Percentiles rank a stretch among this genome's conserved stretches.
Conservation (phyloP, 1,140 invertebrate genomes). For the Calephelis virginiensis region DNA sequence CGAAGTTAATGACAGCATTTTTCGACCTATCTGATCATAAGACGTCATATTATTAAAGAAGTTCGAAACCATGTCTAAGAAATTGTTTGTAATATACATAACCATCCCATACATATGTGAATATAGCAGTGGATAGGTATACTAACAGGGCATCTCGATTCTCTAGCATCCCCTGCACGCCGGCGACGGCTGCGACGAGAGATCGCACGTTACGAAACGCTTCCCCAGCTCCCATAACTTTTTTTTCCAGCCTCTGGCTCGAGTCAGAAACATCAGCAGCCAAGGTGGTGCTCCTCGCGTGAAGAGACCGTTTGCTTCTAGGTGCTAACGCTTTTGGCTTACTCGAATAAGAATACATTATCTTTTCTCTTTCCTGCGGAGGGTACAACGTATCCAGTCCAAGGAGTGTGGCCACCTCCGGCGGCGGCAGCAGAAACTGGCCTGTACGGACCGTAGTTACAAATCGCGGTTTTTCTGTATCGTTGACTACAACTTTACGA, state of each 20-base stretch:
- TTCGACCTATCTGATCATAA: too few relatives aligned
- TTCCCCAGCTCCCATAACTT: constrained; percentile 27
- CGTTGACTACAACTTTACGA: constrained; percentile 24
- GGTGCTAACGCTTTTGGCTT: constrained; percentile 76
- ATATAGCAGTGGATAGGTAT: background rate
- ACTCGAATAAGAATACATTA: constrained; percentile 81
- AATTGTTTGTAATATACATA: background rate
- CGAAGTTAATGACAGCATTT: too few relatives aligned
- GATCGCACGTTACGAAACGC: constrained; percentile 52
- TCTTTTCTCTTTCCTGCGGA: constrained; percentile 53
- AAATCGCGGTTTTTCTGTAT: constrained; percentile 79
- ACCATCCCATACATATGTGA: background rate
- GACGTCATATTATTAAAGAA: too few relatives aligned
- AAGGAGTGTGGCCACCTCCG: constrained; percentile 83
- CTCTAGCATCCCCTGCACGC: constrained; percentile 41
- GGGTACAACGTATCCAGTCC: constrained; percentile 77
- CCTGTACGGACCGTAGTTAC: constrained; percentile 88
- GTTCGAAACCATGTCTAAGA: too few relatives aligned
- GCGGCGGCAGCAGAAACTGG: constrained; percentile 87
- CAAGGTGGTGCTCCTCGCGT: constrained; percentile 32
- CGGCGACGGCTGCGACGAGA: constrained; percentile 52
- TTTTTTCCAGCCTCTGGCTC: constrained; percentile 14
- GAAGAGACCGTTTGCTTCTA: constrained; percentile 39
- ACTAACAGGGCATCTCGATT: constrained; percentile 39
- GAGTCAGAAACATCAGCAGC: constrained; percentile 44